A percentile compares a stretch with the other conserved stretches of the same genome.
Conservation (phyloP, 1,140 invertebrate species). For the Plodia interpunctella region DNA sequence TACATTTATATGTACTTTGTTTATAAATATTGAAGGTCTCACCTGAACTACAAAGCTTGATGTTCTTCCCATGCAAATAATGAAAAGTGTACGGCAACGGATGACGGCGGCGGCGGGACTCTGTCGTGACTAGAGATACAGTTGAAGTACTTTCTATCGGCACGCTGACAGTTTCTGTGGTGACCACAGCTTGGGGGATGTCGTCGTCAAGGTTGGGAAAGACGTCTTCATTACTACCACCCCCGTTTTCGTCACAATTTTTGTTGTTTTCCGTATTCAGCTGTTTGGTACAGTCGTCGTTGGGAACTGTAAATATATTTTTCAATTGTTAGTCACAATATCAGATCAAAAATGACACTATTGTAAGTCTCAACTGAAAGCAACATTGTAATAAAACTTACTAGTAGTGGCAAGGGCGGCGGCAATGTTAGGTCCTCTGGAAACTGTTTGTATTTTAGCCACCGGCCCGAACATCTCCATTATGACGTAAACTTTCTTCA, state of each 20-base stretch:
- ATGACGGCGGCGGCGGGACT: conserved; percentile 14
- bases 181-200: neutral
- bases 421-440: conserved; percentile 29
- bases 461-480: conserved; percentile 80
- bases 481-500: conserved; percentile 84
- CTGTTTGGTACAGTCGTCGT: conserved; percentile 16
- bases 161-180: conserved; percentile 8
- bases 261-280: neutral
- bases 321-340: neutral
- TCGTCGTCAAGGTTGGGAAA: neutral
- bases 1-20: too few species aligned
- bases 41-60: conserved; percentile 57
- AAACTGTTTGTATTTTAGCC: conserved; percentile 57
- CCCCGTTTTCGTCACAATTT: too few species aligned
- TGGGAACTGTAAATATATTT: conserved; percentile 14
- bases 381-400: conserved; percentile 22
- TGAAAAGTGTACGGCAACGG: conserved; percentile 52
- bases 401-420: conserved; percentile 37
- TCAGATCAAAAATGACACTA: too few species aligned
- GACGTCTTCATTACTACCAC: too few species aligned
- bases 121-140: conserved; percentile 9
- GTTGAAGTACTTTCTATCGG: neutral
- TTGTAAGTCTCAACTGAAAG: too few species aligned
- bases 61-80: conserved; percentile 48
- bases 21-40: neutral